Conservation (phyloP, 2,888 invertebrate genomes). For the Palloptera scutellata region DNA sequence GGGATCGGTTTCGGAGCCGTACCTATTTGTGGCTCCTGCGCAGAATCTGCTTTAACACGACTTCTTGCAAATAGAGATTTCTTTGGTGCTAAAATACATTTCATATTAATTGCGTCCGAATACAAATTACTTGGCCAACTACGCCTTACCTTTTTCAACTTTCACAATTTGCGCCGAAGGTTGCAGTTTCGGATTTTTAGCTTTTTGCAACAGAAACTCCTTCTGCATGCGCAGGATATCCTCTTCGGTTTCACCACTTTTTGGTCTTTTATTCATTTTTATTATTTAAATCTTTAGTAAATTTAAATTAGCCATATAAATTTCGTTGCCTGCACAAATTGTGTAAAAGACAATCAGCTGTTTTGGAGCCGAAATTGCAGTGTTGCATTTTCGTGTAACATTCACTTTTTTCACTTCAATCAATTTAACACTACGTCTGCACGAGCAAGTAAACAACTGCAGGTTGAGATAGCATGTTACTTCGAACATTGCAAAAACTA, state of each 20-base stretch:
- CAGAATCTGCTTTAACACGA: slow-evolving; percentile 32
- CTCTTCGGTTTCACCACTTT: slow-evolving; percentile 75
- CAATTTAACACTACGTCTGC: too few relatives aligned
- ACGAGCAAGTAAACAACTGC: too few relatives aligned
- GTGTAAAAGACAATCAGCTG: too few relatives aligned
- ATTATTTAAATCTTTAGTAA: not conserved
- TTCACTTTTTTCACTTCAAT: too few relatives aligned
- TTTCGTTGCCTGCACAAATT: too few relatives aligned
- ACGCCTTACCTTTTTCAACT: slow-evolving; percentile 52
- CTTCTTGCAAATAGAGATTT: slow-evolving; percentile 58
- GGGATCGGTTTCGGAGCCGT: not conserved
- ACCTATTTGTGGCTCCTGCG: not conserved
- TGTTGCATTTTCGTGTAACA: too few relatives aligned
- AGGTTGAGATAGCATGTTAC: too few relatives aligned
- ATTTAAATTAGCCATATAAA: not conserved
- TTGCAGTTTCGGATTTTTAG: slow-evolving; percentile 67
- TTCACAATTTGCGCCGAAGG: slow-evolving; percentile 71
- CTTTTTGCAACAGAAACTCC: slow-evolving; percentile 71
- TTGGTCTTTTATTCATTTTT: slow-evolving; percentile 67
- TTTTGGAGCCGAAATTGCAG: too few relatives aligned
- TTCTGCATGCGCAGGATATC: slow-evolving; percentile 79
- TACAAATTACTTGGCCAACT: not conserved
- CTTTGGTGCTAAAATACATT: slow-evolving; percentile 44
- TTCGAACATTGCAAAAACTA: too few relatives aligned
- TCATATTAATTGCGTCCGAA: not conserved